Evolutionary conservation across 1,140 invertebrate species (phyloP), one percentile per base, ranked within the genome.

Genomic region (Cydia fagiglandana): DNA sequence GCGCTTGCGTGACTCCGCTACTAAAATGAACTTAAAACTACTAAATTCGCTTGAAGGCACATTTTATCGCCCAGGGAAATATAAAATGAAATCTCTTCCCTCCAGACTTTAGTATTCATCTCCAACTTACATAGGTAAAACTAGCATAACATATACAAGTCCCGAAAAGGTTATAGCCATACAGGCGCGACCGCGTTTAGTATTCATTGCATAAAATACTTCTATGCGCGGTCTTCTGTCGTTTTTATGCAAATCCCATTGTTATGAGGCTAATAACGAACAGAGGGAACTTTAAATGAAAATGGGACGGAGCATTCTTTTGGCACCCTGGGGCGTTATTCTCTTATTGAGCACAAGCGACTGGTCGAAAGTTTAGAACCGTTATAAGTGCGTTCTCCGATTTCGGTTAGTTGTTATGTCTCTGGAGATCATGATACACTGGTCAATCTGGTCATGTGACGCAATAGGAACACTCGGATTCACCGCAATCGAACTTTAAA

Each of bases 141-240:
- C 4, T 53, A 53, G n/a, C 15, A 17, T 53, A 53, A 17, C 50
- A 15, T 9, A 13, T 34, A 34, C 30, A 38, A n/a, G 5, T 38
- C 28, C 15, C 34, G n/a, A 34, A 68, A 68, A 68, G 64, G 64
- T 68, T 30, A 68, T 41, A 20, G 64, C 38, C 64, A 68, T 41
- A 20, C n/a, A 38, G 30, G n/a, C 34, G 66, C 34, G 64, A 38
- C 34, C 17, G 45, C 17, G 17, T 17, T 70, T 70, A 38, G 66
- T 70, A 70, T 70, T 70, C 66, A 70, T 70, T 41, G 66, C 34
- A 70, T 41, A 70, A 70, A 70, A 70, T 70, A 70, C 30, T 30
- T 17, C 66, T 45, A 45, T 30, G 66, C 10, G 66, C n/a, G 66
- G 66, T 70, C 34, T 70, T 70, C 66, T 70, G 15, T 70, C 66